Conservation (phyloP, 2,888 invertebrate species). For the Andrena fulva region DNA sequence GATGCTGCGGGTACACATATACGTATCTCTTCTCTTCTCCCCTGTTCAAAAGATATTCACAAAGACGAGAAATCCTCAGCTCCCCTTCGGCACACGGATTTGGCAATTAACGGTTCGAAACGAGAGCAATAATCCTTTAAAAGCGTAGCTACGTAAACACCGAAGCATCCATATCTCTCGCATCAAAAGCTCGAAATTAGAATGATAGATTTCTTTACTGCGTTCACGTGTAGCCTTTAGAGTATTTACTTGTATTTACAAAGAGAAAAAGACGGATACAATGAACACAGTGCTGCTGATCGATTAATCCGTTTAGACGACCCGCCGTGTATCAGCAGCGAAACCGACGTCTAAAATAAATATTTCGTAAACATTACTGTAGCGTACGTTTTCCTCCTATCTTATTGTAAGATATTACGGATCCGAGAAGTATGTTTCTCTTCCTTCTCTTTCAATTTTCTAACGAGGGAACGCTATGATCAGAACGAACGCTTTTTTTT, state of each 20-base stretch:
- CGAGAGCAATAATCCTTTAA: background rate
- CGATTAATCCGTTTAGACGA: conserved; percentile 68
- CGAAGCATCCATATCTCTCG: conserved; percentile 1
- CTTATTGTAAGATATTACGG: conserved; percentile 81
- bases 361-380: conserved; percentile 76
- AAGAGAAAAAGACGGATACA: conserved; percentile 36
- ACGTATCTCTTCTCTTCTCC: conserved; percentile 28
- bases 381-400: conserved; percentile 75
- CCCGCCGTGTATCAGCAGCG: conserved; percentile 64
- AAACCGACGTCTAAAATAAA: conserved; percentile 74
- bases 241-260: conserved; percentile 71
- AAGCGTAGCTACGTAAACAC: conserved; percentile 31
- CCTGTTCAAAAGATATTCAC: too few relatives aligned
- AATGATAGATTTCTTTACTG: conserved; percentile 43
- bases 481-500: background rate
- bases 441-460: conserved; percentile 64
- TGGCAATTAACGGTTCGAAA: too few relatives aligned
- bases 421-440: conserved; percentile 70
- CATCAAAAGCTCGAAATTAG: conserved; percentile 31
- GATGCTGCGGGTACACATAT: conserved; percentile 43
- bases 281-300: conserved; percentile 71
- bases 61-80: too few relatives aligned
- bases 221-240: conserved; percentile 56
- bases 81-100: too few relatives aligned
- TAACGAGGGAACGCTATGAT: background rate